These are phyloP conservation scores for Syrphus vitripennis DNA, from an alignment of 2,888 invertebrate species.

Conservation along the genomic window DNA sequence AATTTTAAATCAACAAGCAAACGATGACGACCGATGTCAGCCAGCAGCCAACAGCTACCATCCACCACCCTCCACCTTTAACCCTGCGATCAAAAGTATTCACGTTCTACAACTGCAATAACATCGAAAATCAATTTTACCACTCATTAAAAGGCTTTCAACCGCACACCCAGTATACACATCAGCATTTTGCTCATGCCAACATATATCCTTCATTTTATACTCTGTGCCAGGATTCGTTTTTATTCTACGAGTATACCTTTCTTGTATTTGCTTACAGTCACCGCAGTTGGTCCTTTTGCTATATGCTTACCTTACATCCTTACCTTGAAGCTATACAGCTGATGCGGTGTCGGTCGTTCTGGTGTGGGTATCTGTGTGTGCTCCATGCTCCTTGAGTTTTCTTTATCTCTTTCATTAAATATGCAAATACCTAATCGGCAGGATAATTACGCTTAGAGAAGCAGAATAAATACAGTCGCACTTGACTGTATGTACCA, in stretches of 20 bases:
- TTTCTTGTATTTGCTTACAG: conserved; percentile 24
- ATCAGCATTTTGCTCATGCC: no score
- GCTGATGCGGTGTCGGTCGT: not conserved
- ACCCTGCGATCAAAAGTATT: not conserved
- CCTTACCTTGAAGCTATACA: not conserved
- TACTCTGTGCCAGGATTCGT: not conserved
- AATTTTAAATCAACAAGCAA: conserved; percentile 37
- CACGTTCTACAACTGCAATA: conserved; percentile 20
- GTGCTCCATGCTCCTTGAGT: conserved; percentile 1
- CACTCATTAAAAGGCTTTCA: conserved; percentile 39
- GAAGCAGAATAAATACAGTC: conserved; percentile 66
- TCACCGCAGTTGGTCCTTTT: not conserved
- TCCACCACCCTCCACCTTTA: not conserved
- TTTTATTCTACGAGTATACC: no score
- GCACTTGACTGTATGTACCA: conserved; percentile 4
- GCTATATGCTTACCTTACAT: not conserved
- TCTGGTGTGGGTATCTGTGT: not conserved
- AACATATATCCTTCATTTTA: no score
- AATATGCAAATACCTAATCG: conserved; percentile 70
- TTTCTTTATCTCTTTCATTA: conserved; percentile 51
- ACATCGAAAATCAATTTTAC: conserved; percentile 43
- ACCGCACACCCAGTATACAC: no score
- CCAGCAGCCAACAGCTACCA: not conserved
- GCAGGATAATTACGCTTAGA: conserved; percentile 67
- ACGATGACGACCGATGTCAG: not conserved